Evolutionary conservation across 2,113 vertebrate genomes (phyloP).

Genomic region (Misgurnus anguillicaudatus): DNA sequence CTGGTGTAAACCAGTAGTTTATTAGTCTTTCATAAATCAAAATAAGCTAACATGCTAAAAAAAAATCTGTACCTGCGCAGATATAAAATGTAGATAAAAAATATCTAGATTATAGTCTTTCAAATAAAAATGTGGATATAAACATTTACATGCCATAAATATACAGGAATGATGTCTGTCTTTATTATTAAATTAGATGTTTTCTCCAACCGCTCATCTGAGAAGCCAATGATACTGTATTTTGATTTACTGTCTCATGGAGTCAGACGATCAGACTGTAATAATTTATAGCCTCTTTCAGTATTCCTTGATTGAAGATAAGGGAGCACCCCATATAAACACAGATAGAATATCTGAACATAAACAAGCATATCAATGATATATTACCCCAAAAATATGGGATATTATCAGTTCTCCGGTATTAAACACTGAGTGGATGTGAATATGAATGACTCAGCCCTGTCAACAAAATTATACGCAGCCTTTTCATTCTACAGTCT

Average conservation of each 20-base stretch:
- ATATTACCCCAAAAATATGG: background rate
- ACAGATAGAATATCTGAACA: constrained; percentile 1
- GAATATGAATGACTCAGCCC: background rate
- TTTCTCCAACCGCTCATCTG: background rate
- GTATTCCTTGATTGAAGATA: constrained; percentile 14
- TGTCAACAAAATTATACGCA: background rate
- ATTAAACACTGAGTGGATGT: background rate
- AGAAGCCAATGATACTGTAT: background rate
- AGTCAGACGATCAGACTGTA: background rate
- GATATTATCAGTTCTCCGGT: background rate
- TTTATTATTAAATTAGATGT: background rate
- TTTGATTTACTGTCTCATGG: background rate
- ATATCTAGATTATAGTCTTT: too few relatives aligned
- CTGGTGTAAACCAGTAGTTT: background rate
- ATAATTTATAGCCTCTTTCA: background rate
- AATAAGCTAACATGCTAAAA: background rate
- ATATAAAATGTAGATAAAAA: too few relatives aligned
- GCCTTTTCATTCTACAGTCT: background rate
- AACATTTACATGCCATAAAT: too few relatives aligned
- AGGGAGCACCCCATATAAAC: background rate
- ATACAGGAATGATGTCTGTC: background rate
- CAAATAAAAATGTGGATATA: too few relatives aligned
- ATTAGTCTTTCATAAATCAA: background rate
- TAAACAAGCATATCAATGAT: background rate
- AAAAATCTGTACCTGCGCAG: too few relatives aligned